Evolutionary conservation across 2,888 invertebrate species (phyloP).

Genomic region (Diarsia dahlii): DNA sequence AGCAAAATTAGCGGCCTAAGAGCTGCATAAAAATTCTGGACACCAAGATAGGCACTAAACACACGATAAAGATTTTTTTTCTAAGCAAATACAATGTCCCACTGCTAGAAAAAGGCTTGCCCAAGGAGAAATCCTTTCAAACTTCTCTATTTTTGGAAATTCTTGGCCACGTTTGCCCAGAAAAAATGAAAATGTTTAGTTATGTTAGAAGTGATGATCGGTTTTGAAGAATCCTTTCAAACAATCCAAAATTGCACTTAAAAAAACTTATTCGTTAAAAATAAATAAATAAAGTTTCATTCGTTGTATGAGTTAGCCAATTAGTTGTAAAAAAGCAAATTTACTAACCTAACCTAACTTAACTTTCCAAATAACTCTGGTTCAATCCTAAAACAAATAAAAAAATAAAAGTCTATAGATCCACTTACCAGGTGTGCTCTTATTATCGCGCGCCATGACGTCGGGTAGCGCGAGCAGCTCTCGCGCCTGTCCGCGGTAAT

Average conservation of each 20-base stretch:
- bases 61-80: no score
- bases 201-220: not conserved
- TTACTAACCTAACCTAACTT: no score
- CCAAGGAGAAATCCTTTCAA: no score
- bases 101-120: no score
- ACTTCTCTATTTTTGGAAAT: no score
- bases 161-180: no score
- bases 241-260: not conserved
- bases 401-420: conserved; percentile 4
- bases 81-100: no score
- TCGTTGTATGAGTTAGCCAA: not conserved
- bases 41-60: no score
- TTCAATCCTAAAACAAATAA: not conserved
- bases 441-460: conserved; percentile 79
- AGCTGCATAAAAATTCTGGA: no score
- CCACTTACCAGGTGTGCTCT: conserved; percentile 81
- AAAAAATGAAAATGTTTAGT: not conserved
- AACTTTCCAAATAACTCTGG: not conserved
- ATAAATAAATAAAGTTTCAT: not conserved
- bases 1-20: no score
- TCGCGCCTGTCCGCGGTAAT: conserved; percentile 84
- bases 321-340: not conserved
- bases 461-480: conserved; percentile 82
- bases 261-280: not conserved
- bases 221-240: not conserved